Conservation (phyloP, 2,797 vertebrate genomes). For the Rousettus madagascariensis region DNA sequence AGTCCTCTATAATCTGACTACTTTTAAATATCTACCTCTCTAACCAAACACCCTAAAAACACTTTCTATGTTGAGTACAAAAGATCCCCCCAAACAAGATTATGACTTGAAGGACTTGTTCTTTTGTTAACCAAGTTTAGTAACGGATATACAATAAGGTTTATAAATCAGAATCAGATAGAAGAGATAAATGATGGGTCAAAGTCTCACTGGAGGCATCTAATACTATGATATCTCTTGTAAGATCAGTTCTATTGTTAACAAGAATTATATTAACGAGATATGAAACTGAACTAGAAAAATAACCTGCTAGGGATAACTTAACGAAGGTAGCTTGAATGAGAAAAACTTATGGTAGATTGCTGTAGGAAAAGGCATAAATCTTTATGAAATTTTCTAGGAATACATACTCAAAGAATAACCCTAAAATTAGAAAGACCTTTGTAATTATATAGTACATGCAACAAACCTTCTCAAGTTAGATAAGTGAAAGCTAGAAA, state of each 20-base stretch:
- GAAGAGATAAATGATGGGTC: background rate
- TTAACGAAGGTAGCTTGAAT: slow-evolving; percentile 36
- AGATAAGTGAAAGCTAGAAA: background rate
- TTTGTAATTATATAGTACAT: slow-evolving; percentile 18
- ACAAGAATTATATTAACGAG: slow-evolving; percentile 25
- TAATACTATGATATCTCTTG: background rate
- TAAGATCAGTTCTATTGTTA: slow-evolving; percentile 22
- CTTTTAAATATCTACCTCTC: background rate
- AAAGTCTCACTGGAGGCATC: background rate
- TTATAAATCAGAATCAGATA: background rate
- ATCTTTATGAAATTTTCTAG: slow-evolving; percentile 11
- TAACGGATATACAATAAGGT: background rate
- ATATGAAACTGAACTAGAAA: slow-evolving; percentile 45
- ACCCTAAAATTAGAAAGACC: background rate
- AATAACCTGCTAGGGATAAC: background rate
- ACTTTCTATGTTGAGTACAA: background rate
- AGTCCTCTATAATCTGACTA: background rate
- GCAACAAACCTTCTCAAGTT: background rate
- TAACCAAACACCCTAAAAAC: background rate
- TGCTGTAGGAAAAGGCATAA: background rate
- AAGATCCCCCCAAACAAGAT: background rate
- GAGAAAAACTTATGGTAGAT: background rate
- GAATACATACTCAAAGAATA: slow-evolving; percentile 35
- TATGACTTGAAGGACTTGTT: background rate
- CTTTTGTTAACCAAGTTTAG: slow-evolving; percentile 28